Base-by-base conservation (phyloP, 2,888 invertebrate genomes). In the Xylota segnis region DNA sequence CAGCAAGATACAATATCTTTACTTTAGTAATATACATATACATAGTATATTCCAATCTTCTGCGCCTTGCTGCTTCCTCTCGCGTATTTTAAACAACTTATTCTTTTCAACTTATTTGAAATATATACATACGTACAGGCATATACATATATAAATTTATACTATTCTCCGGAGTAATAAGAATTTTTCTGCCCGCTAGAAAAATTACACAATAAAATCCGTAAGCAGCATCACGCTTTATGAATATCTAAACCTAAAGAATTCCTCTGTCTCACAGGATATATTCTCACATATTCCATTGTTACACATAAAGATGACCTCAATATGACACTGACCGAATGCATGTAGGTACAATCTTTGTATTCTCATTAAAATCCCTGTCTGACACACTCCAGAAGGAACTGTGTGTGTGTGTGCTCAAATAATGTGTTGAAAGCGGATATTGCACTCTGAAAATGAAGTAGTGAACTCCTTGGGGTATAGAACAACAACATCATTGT, bases 321-420 rank as follows among this genome's bases (percentile, higher is more conserved):
- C 86, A 82, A 86, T 86, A 77, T 76, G 72, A 77, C 86, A 86
- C 82, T 86, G 86, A 86, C 82, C 82, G 68, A 86, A 58, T 77
- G 70, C 52, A 75, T 75, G 56, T 58, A 68, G 14, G 54, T 32
- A 40, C 66, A 47, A 72, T 76, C 86, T 76, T 82, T 76, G 82
- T 82, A 50, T 72, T 61, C 76, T 82, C 77, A 86, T 86, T 86
- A 86, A 68, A 82, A 77, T 82, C 66, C 72, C 63, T 86, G 82
- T 77, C 76, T 61, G 68, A 63, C 63, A 77, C 72, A 72, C 66
- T 72, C 45, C 18, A 52, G 58, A 58, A 70, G 37, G 50, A 23
- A 23, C 23, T 23, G 23, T 23, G 23, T 72, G 43, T 52, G 65
- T 72, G 70, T 76, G 71, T 75, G 9, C 54, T 63, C 37, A 47